A percentile compares a stretch with the other conserved stretches of the same genome.
These are phyloP conservation scores for Apaloderma vittatum DNA, from an alignment of 2,113 vertebrate species.

Conservation along the genomic window DNA sequence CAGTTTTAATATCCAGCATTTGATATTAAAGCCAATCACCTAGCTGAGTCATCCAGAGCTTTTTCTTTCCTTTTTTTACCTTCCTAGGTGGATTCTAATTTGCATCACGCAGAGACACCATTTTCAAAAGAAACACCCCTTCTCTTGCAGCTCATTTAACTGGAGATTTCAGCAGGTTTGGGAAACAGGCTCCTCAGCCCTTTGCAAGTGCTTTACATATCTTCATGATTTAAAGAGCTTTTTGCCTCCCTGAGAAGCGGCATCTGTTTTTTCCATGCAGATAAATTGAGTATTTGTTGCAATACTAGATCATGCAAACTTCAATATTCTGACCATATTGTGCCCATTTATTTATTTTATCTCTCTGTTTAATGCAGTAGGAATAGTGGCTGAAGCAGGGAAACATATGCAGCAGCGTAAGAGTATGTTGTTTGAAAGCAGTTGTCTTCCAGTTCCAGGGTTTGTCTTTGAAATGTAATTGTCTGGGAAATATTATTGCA, in stretches of 20 bases:
- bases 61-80: not conserved
- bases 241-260: not conserved
- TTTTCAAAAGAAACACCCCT: constrained; percentile 7
- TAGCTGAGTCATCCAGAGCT: constrained; percentile 21
- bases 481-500: not conserved
- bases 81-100: constrained; percentile 7
- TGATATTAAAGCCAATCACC: not conserved
- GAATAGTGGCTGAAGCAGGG: not conserved
- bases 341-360: constrained; percentile 55
- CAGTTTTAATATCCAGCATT: not conserved
- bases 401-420: constrained; percentile 19
- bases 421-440: constrained; percentile 1
- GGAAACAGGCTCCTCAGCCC: not conserved
- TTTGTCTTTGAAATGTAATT: constrained; percentile 54
- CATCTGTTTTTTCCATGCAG: not conserved
- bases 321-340: constrained; percentile 27
- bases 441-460: constrained; percentile 35
- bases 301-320: not conserved
- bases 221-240: not conserved
- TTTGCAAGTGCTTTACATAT: not conserved
- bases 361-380: constrained; percentile 24
- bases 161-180: not conserved
- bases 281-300: constrained; percentile 36
- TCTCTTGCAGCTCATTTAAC: constrained; percentile 20
- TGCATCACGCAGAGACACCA: not conserved